Evolutionary conservation across 2,888 invertebrate species (phyloP).

Genomic region (Xestobium rufovillosum): DNA sequence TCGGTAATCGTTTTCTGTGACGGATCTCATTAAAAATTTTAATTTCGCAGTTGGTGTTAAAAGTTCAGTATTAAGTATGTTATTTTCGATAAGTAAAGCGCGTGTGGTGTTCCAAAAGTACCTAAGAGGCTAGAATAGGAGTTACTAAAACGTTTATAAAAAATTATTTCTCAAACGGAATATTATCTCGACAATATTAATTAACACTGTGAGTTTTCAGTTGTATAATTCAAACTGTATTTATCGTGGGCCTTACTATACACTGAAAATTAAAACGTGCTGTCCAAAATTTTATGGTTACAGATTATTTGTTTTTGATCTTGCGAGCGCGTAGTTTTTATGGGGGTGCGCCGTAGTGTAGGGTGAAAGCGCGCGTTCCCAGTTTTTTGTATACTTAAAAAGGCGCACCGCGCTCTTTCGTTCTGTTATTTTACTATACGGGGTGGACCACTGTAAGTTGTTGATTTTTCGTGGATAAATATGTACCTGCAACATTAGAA

Average conservation of each 20-base stretch:
- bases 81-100: too few relatives aligned
- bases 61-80: too few relatives aligned
- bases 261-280: constrained; percentile 46
- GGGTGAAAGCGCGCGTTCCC: constrained; percentile 18
- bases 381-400: constrained; percentile 37
- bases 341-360: constrained; percentile 4
- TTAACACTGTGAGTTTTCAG: constrained; percentile 45
- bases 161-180: constrained; percentile 38
- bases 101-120: constrained; percentile 12
- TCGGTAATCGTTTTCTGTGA: too few relatives aligned
- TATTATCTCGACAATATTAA: constrained; percentile 46
- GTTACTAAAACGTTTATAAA: constrained; percentile 35
- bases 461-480: too few relatives aligned
- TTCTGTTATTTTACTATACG: constrained; percentile 39
- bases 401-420: constrained; percentile 35
- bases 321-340: constrained; percentile 28
- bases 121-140: constrained; percentile 34
- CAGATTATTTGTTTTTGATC: constrained; percentile 29
- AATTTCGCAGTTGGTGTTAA: too few relatives aligned
- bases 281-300: constrained; percentile 43
- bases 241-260: constrained; percentile 50
- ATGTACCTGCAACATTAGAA: too few relatives aligned
- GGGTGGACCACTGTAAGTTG: too few relatives aligned
- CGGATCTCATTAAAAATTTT: too few relatives aligned
- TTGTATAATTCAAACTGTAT: constrained; percentile 46